These are phyloP conservation scores for Eristalinus aeneus DNA, from an alignment of 2,888 invertebrate species.

Conservation along the genomic window DNA sequence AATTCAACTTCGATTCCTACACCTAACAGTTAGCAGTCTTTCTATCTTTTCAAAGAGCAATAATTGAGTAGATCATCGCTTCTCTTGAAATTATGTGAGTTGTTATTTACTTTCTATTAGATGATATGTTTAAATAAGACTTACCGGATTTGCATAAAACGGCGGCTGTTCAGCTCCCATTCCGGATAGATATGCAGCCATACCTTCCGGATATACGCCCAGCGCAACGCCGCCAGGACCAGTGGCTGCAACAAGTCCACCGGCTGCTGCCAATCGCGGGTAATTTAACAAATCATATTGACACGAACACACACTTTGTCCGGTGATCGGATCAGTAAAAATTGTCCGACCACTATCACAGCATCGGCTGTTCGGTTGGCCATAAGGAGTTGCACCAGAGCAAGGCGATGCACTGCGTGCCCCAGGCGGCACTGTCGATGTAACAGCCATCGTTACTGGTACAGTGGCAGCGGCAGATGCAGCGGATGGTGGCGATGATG, in stretches of 20 bases:
- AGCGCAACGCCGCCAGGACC: slow-evolving; percentile 86
- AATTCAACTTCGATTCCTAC: too few species aligned
- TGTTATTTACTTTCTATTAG: too few species aligned
- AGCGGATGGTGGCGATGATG: slow-evolving; percentile 83
- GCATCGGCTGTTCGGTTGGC: slow-evolving; percentile 83
- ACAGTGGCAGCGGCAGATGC: slow-evolving; percentile 68
- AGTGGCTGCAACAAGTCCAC: slow-evolving; percentile 80
- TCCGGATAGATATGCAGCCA: slow-evolving; percentile 93
- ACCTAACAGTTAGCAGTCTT: too few species aligned
- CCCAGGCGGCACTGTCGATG: slow-evolving; percentile 82
- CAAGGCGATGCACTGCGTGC: slow-evolving; percentile 82
- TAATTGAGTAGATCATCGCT: too few species aligned
- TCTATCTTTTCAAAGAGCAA: too few species aligned
- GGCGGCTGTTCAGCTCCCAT: slow-evolving; percentile 92
- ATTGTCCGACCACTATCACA: slow-evolving; percentile 96
- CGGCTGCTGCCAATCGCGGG: slow-evolving; percentile 86
- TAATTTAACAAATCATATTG: slow-evolving; percentile 92
- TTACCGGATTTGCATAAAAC: slow-evolving; percentile 92
- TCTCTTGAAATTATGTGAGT: too few species aligned
- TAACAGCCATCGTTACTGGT: slow-evolving; percentile 81
- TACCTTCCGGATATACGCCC: slow-evolving; percentile 90
- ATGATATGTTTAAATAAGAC: slow-evolving; percentile 77
- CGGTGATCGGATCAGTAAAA: slow-evolving; percentile 93
- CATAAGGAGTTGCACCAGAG: slow-evolving; percentile 81
- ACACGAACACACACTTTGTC: slow-evolving; percentile 94